Conservation (phyloP, 2,888 invertebrate species). For the Thymelicus lineola region DNA sequence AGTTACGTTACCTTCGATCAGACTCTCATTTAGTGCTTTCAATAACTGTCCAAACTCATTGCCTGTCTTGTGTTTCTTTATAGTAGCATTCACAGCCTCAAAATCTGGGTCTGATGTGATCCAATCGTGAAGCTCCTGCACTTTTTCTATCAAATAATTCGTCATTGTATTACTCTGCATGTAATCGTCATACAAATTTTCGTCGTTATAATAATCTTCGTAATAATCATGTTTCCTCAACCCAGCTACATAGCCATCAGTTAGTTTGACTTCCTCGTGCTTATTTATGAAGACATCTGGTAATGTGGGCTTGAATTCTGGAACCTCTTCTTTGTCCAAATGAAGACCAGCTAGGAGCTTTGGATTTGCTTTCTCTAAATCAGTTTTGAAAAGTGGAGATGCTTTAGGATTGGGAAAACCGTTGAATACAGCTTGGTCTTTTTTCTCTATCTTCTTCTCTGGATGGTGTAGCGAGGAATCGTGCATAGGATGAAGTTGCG, state of each 20-base stretch:
- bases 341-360: constrained; percentile 17
- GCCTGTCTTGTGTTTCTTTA: constrained; percentile 49
- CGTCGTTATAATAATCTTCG: constrained; percentile 74
- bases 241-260: constrained; percentile 59
- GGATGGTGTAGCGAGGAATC: constrained; percentile 61
- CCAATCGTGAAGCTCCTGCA: constrained; percentile 83
- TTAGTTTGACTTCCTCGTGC: constrained; percentile 54
- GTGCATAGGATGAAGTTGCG: constrained; percentile 71
- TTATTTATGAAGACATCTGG: constrained; percentile 57
- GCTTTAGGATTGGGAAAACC: background rate
- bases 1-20: constrained; percentile 77
- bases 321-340: constrained; percentile 45
- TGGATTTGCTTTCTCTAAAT: constrained; percentile 19
- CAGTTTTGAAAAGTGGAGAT: background rate
- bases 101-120: constrained; percentile 72
- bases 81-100: constrained; percentile 49
- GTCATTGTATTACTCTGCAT: constrained; percentile 79
- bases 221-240: constrained; percentile 62
- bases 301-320: constrained; percentile 70
- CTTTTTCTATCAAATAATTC: constrained; percentile 78
- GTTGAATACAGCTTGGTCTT: constrained; percentile 61
- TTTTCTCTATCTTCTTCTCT: constrained; percentile 73
- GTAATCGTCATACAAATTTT: constrained; percentile 76
- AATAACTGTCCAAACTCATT: constrained; percentile 70
- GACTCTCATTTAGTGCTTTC: constrained; percentile 80